Conservation (phyloP, 2,797 vertebrate species). For the Typhlichthys eigenmanni region DNA sequence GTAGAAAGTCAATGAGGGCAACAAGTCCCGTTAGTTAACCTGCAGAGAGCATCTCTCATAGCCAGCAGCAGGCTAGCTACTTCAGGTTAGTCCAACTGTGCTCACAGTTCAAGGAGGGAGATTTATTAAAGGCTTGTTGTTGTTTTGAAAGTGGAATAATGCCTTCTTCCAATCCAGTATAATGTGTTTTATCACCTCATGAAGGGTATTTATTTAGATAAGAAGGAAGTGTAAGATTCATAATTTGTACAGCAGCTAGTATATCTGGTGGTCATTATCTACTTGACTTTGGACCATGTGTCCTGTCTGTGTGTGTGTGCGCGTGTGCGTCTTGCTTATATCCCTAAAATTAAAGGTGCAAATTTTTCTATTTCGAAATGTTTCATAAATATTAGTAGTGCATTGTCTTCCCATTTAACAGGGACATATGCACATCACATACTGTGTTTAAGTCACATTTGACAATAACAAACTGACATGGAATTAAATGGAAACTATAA, state of each 20-base stretch:
- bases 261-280: too few relatives aligned
- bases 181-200: too few relatives aligned
- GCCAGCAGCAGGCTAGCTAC: not conserved
- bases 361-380: too few relatives aligned
- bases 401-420: too few relatives aligned
- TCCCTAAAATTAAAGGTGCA: not conserved
- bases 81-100: not conserved
- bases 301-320: slow-evolving; percentile 16
- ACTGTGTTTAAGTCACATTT: too few relatives aligned
- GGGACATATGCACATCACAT: too few relatives aligned
- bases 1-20: slow-evolving; percentile 15
- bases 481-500: too few relatives aligned
- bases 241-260: too few relatives aligned
- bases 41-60: not conserved
- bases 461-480: too few relatives aligned
- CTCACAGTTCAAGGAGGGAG: not conserved
- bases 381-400: too few relatives aligned
- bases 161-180: not conserved
- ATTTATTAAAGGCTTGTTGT: not conserved
- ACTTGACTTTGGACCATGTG: not conserved
- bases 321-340: slow-evolving; percentile 5
- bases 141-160: slow-evolving; percentile 3
- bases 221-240: too few relatives aligned
- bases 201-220: too few relatives aligned
- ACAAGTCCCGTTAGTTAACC: slow-evolving; percentile 12